Evolutionary conservation across 2,113 vertebrate species (phyloP).

Genomic region (Perccottus glenii): DNA sequence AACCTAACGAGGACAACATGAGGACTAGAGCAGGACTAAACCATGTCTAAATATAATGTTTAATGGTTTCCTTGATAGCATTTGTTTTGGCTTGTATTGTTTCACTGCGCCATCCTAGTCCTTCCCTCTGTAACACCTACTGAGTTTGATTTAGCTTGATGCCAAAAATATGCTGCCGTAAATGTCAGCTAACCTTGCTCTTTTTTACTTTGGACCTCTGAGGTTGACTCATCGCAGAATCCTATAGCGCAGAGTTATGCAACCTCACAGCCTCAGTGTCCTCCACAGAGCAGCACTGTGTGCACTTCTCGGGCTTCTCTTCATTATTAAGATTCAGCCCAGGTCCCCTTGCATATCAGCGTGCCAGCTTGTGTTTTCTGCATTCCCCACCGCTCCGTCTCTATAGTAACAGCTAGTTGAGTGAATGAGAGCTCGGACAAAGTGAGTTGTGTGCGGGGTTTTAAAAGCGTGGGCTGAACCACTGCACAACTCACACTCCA

Average conservation of each 20-base stretch:
- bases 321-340: constrained; percentile 65
- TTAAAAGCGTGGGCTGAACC: constrained; percentile 53
- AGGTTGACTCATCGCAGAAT: constrained; percentile 20
- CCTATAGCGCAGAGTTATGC: constrained; percentile 53
- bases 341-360: constrained; percentile 51
- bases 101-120: not conserved
- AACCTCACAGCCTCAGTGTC: constrained; percentile 32
- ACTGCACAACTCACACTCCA: constrained; percentile 40
- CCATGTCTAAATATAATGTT: too few species aligned
- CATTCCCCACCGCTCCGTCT: constrained; percentile 67
- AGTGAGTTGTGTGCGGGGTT: constrained; percentile 40
- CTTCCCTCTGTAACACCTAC: too few species aligned
- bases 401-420: constrained; percentile 75
- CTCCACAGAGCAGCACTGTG: constrained; percentile 12
- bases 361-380: constrained; percentile 50
- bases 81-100: not conserved
- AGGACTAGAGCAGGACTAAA: too few species aligned
- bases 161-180: not conserved
- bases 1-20: too few species aligned
- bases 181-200: not conserved
- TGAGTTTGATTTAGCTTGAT: not conserved
- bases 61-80: too few species aligned
- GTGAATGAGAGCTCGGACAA: constrained; percentile 66
- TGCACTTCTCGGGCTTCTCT: constrained; percentile 20
- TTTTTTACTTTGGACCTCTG: not conserved